A percentile compares a stretch with the other conserved stretches of the same genome.
Conservation (phyloP, 2,797 vertebrate genomes). For the Remorina albescens region DNA sequence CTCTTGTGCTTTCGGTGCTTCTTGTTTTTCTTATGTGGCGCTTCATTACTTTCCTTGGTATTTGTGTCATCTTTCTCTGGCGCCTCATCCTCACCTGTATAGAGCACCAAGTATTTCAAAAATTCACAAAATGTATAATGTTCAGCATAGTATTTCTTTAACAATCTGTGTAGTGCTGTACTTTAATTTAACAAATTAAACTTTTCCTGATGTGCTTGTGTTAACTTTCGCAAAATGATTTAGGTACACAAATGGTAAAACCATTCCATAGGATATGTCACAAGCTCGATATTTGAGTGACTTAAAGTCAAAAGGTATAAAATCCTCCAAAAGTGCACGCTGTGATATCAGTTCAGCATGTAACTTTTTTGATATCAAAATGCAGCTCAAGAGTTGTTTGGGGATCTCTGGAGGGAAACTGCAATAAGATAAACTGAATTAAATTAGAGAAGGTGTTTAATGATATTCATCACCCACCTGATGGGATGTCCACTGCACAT, state of each 20-base stretch:
- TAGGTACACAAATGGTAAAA: background rate
- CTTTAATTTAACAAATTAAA: background rate
- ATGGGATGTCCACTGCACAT: constrained; percentile 79
- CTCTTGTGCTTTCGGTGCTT: constrained; percentile 89
- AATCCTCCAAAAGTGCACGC: background rate
- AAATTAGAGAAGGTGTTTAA: background rate
- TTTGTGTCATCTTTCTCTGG: constrained; percentile 78
- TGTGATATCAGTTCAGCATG: background rate
- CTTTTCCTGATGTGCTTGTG: background rate
- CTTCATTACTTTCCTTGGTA: constrained; percentile 80
- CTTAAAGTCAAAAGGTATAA: background rate
- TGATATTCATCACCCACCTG: constrained; percentile 65
- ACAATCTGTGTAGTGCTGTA: background rate
- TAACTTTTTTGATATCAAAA: background rate
- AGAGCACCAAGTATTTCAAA: constrained; percentile 14
- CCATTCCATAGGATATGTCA: background rate
- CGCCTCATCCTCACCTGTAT: constrained; percentile 80
- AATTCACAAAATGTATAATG: constrained; percentile 13
- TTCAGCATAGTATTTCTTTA: background rate
- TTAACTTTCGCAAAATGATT: background rate
- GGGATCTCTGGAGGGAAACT: background rate
- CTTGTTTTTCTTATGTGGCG: constrained; percentile 86
- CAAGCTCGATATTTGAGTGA: background rate
- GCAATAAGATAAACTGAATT: background rate
- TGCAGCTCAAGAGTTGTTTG: background rate